Evolutionary conservation across 2,797 vertebrate species (phyloP), one percentile per base, ranked within the genome.

Genomic region (Podarcis siculus): DNA sequence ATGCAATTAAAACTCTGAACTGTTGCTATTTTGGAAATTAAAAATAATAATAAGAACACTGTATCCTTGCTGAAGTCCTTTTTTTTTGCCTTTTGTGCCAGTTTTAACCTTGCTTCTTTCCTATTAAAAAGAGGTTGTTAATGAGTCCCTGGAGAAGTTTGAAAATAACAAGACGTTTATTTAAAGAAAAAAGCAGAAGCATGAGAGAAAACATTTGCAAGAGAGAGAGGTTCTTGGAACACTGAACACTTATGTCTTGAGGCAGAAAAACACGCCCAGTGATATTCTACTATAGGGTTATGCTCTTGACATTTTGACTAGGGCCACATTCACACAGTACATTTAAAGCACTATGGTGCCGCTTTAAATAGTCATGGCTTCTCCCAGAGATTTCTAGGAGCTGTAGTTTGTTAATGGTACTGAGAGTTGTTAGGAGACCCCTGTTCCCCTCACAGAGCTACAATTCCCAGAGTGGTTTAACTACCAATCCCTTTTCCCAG

Each of bases 121-220:
- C 67, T 45, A 80, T 86, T 84, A 86, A 86, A 72, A 80, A 72
- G 9, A n/a, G 39, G 85, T 58, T 86, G 85, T 86, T 80, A 86
- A 86, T 72, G 77, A 80, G 78, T 72, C 85, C 76, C 85, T 49
- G 2, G 67, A 27, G 85, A 58, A 37, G 77, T 79, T 79, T 86
- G 85, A 80, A 86, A 72, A 80, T 79, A 86, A 72, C 77, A 86
- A 80, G 77, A 80, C 67, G 21, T 85, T 77, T 42, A 78, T 75
- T 85, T 66, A 72, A 80, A 72, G 32, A 79, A 85, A 85, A 82
- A 86, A 86, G 64, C 58, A 37, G 27, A 79, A 73, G 49, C 79
- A 37, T 75, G 49, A 81, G 42, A 85, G 79, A 72, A 81, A 75
- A 77, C 67, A 64, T 49, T 86, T 67, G 67, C 9, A 55, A 55